Percentiles rank a stretch among this genome's conserved stretches.
phyloP scores from a whole-genome alignment of 2,797 vertebrate species.

The Enteromius trimaculatus region DNA sequence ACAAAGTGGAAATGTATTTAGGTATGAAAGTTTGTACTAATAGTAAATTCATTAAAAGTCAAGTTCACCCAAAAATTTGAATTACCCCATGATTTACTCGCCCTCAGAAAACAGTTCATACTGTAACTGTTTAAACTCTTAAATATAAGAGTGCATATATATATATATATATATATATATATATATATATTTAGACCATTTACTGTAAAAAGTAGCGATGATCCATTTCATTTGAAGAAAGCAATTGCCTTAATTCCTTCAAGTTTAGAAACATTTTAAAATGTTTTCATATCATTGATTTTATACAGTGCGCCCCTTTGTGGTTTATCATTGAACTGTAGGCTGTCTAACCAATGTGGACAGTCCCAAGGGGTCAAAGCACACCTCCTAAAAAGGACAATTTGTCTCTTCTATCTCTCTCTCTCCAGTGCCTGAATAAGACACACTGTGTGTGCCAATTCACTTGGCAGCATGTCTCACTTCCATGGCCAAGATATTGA shows the following conservation, averaged over 20 bases:
- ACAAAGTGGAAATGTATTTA: not conserved
- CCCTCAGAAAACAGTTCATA: too few species aligned
- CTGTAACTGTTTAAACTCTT: too few species aligned
- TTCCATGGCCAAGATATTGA: conserved; percentile 78
- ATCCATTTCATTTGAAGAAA: not conserved
- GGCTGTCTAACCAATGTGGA: conserved; percentile 18
- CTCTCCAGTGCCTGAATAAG: conserved; percentile 72
- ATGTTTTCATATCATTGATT: not conserved
- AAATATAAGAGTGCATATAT: too few species aligned
- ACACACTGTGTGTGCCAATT: conserved; percentile 78
- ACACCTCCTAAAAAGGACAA: conserved; percentile 64
- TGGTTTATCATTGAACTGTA: conserved; percentile 33
- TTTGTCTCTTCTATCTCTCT: conserved; percentile 65
- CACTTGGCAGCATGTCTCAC: conserved; percentile 77
- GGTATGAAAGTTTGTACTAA: not conserved
- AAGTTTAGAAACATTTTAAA: not conserved
- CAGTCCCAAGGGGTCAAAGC: conserved; percentile 48
- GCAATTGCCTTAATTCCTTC: not conserved
- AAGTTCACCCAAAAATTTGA: too few species aligned
- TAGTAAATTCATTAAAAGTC: not conserved
- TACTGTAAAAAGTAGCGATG: not conserved
- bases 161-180: too few species aligned
- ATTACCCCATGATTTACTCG: too few species aligned
- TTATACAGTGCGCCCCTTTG: conserved; percentile 13
- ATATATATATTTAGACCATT: too few species aligned